phyloP scores from a whole-genome alignment of 2,113 vertebrate species.

The Anhinga anhinga region DNA sequence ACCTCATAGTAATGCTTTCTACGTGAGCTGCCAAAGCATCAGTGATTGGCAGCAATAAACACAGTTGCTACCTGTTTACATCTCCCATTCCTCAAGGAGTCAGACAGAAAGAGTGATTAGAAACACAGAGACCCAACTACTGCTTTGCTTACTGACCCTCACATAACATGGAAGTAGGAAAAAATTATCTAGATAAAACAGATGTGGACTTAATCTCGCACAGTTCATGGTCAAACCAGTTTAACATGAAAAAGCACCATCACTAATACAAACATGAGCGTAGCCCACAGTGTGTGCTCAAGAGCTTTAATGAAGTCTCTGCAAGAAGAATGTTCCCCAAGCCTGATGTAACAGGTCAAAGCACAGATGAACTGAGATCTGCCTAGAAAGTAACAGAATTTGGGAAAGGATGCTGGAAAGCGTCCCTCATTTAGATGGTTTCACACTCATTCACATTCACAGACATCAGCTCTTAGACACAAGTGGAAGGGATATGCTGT shows the following conservation, averaged over 20 bases:
- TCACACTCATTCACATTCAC: background rate
- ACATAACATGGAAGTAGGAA: background rate
- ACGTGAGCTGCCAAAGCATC: background rate
- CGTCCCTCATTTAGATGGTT: background rate
- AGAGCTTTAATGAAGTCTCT: background rate
- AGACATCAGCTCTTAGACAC: background rate
- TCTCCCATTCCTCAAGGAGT: background rate
- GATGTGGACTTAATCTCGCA: background rate
- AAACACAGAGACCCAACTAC: background rate
- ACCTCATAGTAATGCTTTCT: background rate
- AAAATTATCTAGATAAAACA: background rate
- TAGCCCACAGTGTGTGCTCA: background rate
- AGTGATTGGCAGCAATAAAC: background rate
- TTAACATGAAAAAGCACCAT: constrained; percentile 14
- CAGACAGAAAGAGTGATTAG: background rate
- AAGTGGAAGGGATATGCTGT: background rate
- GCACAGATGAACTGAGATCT: background rate
- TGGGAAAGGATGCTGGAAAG: background rate
- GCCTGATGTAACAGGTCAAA: background rate
- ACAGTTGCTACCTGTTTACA: background rate
- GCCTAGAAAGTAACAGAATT: background rate
- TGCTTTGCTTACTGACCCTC: background rate
- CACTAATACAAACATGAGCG: constrained; percentile 6
- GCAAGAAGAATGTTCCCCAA: background rate
- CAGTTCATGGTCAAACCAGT: constrained; percentile 34